Evolutionary conservation across 2,797 vertebrate species (phyloP).

Genomic region (Molossus alvarezi): DNA sequence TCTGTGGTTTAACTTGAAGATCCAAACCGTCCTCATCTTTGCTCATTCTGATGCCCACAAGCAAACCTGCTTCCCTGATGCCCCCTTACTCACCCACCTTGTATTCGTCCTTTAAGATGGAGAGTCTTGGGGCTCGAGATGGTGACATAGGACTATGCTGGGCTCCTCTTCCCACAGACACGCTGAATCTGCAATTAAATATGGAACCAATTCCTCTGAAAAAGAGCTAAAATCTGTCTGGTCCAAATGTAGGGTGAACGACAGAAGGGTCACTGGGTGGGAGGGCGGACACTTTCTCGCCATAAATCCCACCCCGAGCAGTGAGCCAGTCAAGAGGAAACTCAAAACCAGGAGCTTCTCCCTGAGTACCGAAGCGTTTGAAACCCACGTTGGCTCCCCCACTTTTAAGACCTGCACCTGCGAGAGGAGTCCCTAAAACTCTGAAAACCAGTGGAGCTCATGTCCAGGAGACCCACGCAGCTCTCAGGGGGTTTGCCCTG

Average conservation of each 20-base stretch:
- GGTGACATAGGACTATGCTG: neutral
- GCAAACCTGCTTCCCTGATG: neutral
- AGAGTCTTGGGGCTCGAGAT: neutral
- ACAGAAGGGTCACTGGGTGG: neutral
- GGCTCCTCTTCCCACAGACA: neutral
- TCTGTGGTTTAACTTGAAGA: neutral
- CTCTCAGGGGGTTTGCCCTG: no score
- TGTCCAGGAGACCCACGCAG: neutral
- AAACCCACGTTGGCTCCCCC: neutral
- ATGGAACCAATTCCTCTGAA: neutral
- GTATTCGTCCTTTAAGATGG: neutral
- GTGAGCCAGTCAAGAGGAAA: neutral
- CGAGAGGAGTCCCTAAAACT: neutral
- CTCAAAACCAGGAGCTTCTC: neutral
- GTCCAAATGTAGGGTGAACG: neutral
- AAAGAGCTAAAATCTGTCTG: neutral
- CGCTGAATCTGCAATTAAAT: neutral
- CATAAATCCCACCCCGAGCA: neutral
- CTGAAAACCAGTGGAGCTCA: neutral
- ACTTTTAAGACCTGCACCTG: neutral
- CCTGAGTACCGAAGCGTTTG: neutral
- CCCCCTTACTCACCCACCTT: neutral
- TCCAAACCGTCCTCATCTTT: neutral
- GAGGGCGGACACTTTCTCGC: neutral
- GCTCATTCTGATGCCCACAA: neutral